Evolutionary conservation across 2,113 vertebrate species (phyloP).

Genomic region (Willisornis vidua): DNA sequence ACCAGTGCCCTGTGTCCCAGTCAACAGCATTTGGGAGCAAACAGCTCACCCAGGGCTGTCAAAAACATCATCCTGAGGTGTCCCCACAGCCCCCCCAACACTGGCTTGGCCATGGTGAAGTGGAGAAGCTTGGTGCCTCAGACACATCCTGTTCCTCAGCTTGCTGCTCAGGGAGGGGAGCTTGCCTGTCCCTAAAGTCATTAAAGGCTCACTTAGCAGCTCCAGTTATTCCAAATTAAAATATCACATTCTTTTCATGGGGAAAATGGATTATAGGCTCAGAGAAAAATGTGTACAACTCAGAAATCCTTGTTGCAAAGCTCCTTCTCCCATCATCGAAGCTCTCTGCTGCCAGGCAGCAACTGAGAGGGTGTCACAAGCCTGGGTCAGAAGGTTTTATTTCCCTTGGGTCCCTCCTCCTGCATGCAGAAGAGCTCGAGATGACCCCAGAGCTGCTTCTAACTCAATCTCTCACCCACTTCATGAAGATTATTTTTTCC

Average conservation of each 20-base stretch:
- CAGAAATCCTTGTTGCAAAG: neutral
- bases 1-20: neutral
- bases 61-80: neutral
- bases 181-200: neutral
- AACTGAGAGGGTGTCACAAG: fast-evolving
- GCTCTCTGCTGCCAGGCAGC: neutral
- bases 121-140: neutral
- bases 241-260: conserved; percentile 11
- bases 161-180: neutral
- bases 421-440: fast-evolving
- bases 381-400: neutral
- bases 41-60: neutral
- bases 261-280: conserved; percentile 42
- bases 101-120: neutral
- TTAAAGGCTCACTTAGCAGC: conserved; percentile 5
- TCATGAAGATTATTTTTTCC: neutral
- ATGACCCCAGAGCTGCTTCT: neutral
- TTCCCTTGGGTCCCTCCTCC: neutral
- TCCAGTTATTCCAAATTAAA: conserved; percentile 41
- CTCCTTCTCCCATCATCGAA: neutral
- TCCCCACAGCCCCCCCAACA: neutral
- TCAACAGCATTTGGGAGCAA: neutral
- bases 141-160: neutral
- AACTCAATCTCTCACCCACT: neutral
- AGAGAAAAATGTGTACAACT: neutral